These are phyloP conservation scores for Deilephila elpenor DNA, from an alignment of 2,888 invertebrate genomes.

Conservation along the genomic window DNA sequence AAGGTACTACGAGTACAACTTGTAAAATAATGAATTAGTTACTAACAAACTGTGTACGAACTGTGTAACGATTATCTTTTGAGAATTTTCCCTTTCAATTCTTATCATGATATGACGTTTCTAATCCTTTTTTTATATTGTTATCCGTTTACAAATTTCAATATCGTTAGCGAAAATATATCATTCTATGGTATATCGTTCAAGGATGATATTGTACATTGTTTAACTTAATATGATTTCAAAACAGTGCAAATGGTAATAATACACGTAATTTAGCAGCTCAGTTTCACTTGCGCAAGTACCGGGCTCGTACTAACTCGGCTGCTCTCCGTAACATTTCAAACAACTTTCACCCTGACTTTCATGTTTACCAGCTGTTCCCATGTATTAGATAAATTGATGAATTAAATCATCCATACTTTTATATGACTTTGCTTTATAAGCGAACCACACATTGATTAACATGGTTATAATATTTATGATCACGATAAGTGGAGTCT, in stretches of 20 bases:
- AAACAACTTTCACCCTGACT: constrained; percentile 40
- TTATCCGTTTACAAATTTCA: not conserved
- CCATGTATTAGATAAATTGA: not conserved
- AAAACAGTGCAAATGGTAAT: constrained; percentile 1
- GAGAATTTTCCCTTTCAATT: too few species aligned
- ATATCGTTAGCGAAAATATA: not conserved
- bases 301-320: constrained; percentile 33
- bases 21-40: too few species aligned
- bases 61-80: too few species aligned
- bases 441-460: too few species aligned
- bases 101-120: too few species aligned
- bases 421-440: not conserved
- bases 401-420: not conserved
- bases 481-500: too few species aligned
- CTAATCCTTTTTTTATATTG: too few species aligned
- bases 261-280: constrained; percentile 22
- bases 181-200: not conserved
- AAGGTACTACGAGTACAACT: too few species aligned
- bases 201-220: not conserved
- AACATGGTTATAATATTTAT: too few species aligned
- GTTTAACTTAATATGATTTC: constrained; percentile 1
- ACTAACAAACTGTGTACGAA: too few species aligned
- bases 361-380: constrained; percentile 16
- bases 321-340: constrained; percentile 38
- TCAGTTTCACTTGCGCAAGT: constrained; percentile 37